Evolutionary conservation across 2,113 vertebrate species (phyloP).

Genomic region (Toxostoma redivivum): DNA sequence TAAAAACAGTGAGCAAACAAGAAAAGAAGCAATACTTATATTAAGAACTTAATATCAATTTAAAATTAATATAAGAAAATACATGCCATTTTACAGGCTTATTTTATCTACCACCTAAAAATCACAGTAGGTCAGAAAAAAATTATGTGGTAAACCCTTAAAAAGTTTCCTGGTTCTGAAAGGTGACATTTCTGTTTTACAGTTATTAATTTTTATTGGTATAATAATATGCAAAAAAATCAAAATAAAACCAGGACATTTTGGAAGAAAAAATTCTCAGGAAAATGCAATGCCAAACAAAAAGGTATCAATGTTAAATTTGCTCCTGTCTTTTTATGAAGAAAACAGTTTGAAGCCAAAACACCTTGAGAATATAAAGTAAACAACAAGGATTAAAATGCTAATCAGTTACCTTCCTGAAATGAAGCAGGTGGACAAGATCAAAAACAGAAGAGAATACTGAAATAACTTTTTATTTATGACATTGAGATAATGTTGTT

Average conservation of each 20-base stretch:
- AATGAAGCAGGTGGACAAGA: background rate
- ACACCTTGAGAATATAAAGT: background rate
- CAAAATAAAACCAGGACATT: background rate
- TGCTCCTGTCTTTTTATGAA: background rate
- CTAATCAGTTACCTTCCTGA: background rate
- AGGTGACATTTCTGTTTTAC: background rate
- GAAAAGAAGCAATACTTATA: background rate
- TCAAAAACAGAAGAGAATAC: background rate
- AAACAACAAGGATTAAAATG: background rate
- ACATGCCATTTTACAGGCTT: background rate
- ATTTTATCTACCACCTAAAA: background rate
- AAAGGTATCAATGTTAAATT: background rate
- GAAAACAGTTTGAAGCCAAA: background rate
- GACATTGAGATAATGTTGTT: background rate
- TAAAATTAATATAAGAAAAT: background rate
- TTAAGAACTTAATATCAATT: background rate
- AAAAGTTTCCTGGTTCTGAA: background rate
- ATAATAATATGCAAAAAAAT: background rate
- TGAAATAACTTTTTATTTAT: slow-evolving; percentile 9
- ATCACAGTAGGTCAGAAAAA: background rate
- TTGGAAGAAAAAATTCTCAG: background rate
- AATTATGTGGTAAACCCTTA: background rate
- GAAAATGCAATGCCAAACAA: background rate
- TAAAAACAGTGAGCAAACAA: background rate
- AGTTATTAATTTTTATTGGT: background rate